Evolutionary conservation across 1,140 invertebrate genomes (phyloP).

Genomic region (Drosophila azteca): DNA sequence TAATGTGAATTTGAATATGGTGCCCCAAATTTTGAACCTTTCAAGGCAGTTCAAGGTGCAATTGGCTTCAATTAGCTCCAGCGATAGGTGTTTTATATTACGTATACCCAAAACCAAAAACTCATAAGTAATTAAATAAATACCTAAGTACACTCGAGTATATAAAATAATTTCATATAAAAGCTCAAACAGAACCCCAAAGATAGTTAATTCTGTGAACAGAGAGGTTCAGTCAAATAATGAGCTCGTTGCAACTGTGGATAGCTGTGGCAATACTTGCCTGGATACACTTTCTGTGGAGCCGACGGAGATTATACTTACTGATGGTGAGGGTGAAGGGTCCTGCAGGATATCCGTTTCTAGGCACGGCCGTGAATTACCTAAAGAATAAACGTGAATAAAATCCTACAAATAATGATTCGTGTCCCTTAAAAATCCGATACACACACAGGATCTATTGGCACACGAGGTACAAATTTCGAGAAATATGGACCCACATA

Average conservation of each 20-base stretch:
- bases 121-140: too few species aligned
- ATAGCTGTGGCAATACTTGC: constrained; percentile 11
- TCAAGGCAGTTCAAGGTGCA: constrained; percentile 3
- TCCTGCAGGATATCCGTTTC: constrained; percentile 47
- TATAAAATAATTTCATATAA: too few species aligned
- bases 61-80: neutral
- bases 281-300: constrained; percentile 70
- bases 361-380: constrained; percentile 39
- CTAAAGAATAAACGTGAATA: constrained; percentile 24
- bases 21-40: too few species aligned
- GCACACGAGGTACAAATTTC: neutral
- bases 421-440: neutral
- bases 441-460: constrained; percentile 1
- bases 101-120: neutral
- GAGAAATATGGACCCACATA: constrained; percentile 39
- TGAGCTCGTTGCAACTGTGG: constrained; percentile 15
- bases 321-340: constrained; percentile 59
- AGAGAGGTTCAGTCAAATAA: neutral
- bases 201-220: too few species aligned
- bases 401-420: neutral
- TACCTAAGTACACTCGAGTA: too few species aligned
- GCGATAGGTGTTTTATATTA: neutral
- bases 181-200: too few species aligned
- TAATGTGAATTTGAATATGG: too few species aligned
- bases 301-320: constrained; percentile 57